Conservation (phyloP, 2,888 invertebrate species). For the Gisinianus flammeolus region DNA sequence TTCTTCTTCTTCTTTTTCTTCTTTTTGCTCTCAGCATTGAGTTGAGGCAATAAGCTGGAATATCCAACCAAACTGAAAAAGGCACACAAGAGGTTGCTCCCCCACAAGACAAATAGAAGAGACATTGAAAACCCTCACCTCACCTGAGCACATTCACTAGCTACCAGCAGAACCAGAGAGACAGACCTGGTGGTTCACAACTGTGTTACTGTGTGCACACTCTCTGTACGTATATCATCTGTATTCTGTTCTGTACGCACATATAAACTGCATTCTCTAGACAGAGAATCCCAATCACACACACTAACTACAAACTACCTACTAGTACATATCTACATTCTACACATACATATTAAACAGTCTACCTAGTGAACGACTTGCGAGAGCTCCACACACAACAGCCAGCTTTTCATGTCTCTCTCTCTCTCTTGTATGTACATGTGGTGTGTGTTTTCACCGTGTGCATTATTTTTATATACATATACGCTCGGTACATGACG, state of each 20-base stretch:
- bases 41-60: neutral
- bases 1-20: no score
- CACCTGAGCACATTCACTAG: no score
- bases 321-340: neutral
- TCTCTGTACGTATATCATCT: slow-evolving; percentile 5
- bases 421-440: neutral
- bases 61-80: neutral
- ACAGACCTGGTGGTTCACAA: neutral
- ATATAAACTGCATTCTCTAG: no score
- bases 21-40: no score
- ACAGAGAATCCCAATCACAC: neutral
- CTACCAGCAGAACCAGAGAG: slow-evolving; percentile 13
- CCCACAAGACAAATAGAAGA: slow-evolving; percentile 26
- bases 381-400: neutral
- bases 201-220: neutral
- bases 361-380: slow-evolving; percentile 12
- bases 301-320: neutral
- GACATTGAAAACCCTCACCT: slow-evolving; percentile 26
- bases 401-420: neutral
- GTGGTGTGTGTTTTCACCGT: neutral
- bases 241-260: neutral
- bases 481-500: neutral
- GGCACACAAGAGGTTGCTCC: slow-evolving; percentile 7
- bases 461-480: neutral
- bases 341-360: neutral